Conservation (phyloP, 2,888 invertebrate genomes). For the Sinotaia quadrata region DNA sequence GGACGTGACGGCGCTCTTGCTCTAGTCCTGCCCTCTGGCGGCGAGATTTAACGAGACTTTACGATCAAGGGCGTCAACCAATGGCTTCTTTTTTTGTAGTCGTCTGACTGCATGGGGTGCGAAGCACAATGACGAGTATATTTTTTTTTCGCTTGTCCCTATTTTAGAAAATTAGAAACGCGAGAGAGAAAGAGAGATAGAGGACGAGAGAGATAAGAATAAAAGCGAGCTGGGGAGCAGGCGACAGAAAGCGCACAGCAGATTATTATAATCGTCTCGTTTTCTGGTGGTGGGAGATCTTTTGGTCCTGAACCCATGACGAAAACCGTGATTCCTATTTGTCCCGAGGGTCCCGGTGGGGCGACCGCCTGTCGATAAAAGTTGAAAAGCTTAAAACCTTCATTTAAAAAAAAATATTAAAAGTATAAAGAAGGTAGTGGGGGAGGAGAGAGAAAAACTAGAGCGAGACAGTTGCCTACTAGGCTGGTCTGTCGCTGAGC, state of each 20-base stretch:
- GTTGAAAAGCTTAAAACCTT: no score
- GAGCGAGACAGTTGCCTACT: background rate
- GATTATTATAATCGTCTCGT: slow-evolving; percentile 14
- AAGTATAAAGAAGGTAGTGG: background rate
- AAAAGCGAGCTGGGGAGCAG: no score
- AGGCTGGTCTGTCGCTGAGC: no score
- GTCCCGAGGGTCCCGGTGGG: no score
- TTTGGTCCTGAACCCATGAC: background rate
- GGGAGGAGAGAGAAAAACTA: background rate
- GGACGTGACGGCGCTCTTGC: background rate
- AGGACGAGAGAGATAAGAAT: no score
- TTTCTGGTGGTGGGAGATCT: background rate
- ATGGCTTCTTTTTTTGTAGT: slow-evolving; percentile 4
- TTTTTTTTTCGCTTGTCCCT: background rate
- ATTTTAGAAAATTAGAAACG: no score
- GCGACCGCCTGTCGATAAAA: no score
- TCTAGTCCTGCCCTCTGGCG: slow-evolving; percentile 22
- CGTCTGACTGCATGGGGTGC: slow-evolving; percentile 10
- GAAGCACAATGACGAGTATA: slow-evolving; percentile 3
- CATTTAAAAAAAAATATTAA: no score
- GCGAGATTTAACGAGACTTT: slow-evolving; percentile 28
- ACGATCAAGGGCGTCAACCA: slow-evolving; percentile 20
- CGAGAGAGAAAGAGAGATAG: no score
- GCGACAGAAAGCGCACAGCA: background rate
- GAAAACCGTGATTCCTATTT: background rate